These are phyloP conservation scores for Mergus octosetaceus DNA, from an alignment of 2,797 vertebrate species.

Conservation along the genomic window DNA sequence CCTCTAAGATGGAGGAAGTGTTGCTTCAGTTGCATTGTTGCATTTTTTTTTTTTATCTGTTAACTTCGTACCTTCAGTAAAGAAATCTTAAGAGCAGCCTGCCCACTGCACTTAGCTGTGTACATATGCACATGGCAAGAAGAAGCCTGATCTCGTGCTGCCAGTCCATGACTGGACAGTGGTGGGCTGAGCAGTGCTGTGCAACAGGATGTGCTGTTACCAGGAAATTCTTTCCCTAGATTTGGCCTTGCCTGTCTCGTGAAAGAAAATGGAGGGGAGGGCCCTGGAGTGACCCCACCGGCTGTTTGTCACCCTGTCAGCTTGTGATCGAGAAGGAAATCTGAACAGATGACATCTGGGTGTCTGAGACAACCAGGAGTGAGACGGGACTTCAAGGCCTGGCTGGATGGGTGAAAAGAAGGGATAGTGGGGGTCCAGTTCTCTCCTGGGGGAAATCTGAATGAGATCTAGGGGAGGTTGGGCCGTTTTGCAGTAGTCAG, in stretches of 20 bases:
- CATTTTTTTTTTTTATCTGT: background rate
- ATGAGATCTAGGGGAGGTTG: background rate
- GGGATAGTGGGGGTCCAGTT: background rate
- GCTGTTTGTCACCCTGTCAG: background rate
- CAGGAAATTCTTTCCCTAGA: background rate
- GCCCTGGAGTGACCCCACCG: background rate
- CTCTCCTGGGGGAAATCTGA: background rate
- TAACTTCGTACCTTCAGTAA: background rate
- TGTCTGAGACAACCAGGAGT: background rate
- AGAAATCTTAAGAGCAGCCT: background rate
- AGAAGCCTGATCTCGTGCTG: background rate
- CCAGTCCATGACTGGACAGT: accelerated
- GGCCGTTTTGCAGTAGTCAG: background rate
- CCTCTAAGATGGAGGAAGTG: background rate
- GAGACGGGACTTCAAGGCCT: background rate
- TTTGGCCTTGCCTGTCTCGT: background rate
- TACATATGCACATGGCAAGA: accelerated
- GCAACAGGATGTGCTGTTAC: background rate
- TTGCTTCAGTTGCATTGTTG: background rate
- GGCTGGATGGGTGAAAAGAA: background rate
- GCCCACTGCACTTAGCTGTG: background rate
- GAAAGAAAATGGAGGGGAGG: background rate
- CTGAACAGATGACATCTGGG: background rate
- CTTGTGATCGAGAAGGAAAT: background rate
- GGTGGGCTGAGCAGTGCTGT: background rate